Base-by-base conservation (phyloP, 2,888 invertebrate species). In the Antheraea assamensis region DNA sequence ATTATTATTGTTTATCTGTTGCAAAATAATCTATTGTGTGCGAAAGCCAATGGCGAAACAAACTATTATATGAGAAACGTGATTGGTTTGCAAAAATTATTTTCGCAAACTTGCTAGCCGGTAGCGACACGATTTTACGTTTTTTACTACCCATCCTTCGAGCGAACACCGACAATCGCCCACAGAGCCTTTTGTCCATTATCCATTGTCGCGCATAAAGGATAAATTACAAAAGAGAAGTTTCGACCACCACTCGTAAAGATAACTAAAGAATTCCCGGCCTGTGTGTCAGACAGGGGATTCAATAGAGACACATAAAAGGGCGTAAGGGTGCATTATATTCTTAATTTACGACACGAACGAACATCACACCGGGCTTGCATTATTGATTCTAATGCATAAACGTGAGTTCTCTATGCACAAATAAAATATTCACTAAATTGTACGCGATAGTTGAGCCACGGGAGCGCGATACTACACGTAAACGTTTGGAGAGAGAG, bases 71-170 rank as follows among this genome's bases (percentile, higher is more conserved):
- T 88, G 81, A 89, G 87, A 87, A 83, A 83, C 82, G 81, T 83
- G 90, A 94, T 93, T 92, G 93, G 93, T 85, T 92, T 93, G 94
- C 94, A 89, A 94, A 94, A 91, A 93, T 89, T 80, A 91, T 92
- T 87, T 94, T 93, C 79, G 94, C 93, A 88, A 91, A 83, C 81
- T 79, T 79, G 78, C 82, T 79, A 83, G 83, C 88, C 88, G 88
- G 92, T 92, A 91, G 92, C 89, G 79, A 83, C 78, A 76, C 81
- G 76, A 80, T 79, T 82, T 85, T 86, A 85, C 83, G 84, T 88
- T 88, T 90, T 89, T 90, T 88, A 88, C 83, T 83, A 85, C 84
- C 85, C 83, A 82, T 86, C 85, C 81, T 82, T 80, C 81, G 82
- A 85, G 83, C 75, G 82, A 82, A 80, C 81, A 83, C 84, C 81